phyloP scores from a whole-genome alignment of 92 coral and sea anemone genomes.

The Parazoanthus darwini region DNA sequence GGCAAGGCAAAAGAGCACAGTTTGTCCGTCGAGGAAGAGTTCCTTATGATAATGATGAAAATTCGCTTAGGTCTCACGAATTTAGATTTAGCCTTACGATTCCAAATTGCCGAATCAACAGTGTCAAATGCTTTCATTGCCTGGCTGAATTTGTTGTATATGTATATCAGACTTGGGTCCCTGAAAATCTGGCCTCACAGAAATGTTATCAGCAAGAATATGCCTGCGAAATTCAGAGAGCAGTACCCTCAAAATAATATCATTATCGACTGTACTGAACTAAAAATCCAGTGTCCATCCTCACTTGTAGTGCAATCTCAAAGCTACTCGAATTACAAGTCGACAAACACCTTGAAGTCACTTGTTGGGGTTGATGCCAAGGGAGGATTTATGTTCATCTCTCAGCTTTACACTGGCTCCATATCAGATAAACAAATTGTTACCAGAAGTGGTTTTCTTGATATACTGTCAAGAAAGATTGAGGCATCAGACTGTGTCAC shows the following conservation, averaged over 20 bases:
- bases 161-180: constrained; percentile 11
- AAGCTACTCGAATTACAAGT: constrained; percentile 56
- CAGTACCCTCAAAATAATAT: constrained; percentile 36
- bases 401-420: constrained; percentile 62
- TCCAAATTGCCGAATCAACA: constrained; percentile 30
- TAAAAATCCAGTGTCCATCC: constrained; percentile 45
- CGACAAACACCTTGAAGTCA: constrained; percentile 57
- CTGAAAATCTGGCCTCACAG: constrained; percentile 54
- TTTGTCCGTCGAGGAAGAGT: neutral
- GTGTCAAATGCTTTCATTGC: constrained; percentile 45
- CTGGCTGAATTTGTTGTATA: constrained; percentile 28
- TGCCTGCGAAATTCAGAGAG: constrained; percentile 43
- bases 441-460: constrained; percentile 49
- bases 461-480: constrained; percentile 49
- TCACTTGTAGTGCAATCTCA: constrained; percentile 50
- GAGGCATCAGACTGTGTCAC: constrained; percentile 44
- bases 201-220: constrained; percentile 31
- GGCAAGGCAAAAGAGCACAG: neutral
- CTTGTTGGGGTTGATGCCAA: constrained; percentile 43
- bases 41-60: too few relatives aligned
- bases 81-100: too few relatives aligned
- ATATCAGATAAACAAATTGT: constrained; percentile 47
- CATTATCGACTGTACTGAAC: constrained; percentile 48
- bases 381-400: constrained; percentile 8
- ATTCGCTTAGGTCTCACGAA: too few relatives aligned